Evolutionary conservation across 1,140 invertebrate species (phyloP), one percentile per base, ranked within the genome.

Genomic region (Lordiphosa mommai): DNA sequence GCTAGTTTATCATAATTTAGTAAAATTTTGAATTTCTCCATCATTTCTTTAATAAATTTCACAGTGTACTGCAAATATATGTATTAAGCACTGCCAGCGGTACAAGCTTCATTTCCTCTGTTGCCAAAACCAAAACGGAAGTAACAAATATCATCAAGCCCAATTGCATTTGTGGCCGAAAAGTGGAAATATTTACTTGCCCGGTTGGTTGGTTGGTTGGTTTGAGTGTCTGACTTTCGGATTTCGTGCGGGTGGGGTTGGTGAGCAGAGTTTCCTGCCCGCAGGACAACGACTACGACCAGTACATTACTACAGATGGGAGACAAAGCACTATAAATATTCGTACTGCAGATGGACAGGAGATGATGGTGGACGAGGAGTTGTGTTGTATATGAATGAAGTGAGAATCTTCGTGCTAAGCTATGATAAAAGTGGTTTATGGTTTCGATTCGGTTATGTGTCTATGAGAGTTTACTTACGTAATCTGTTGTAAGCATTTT

Each of bases 161-260:
- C 79, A 84, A 84, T 84, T 84, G 77, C 79, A 84, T 84, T 84
- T 84, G 77, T 72, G 77, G 77, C 77, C 72, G 46, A 84, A 76
- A 77, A 84, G 50, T 82, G 77, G 77, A 82, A 82, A 72, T 84
- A 82, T 84, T 82, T 72, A 76, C 77, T 80, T 60, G 61, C 33
- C 40, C 34, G 27, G 32, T 38, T 50, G 37, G 13, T 32, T 9
- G 13, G 9, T 34, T 43, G 30, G n/a, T 46, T 44, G 38, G 2
- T 40, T 13, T 41, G 5, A 7, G 12, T 38, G 13, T 23, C 20
- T 23, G 20, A 23, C 20, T 23, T 36, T 53, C 30, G 20, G 10
- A 4, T 32, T 59, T 33, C 34, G 51, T 27, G 16, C 14, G 4
- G 36, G n/a, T 32, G 47, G 37, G 30, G 12, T 33, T 34, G 32